These are phyloP conservation scores for Macropis europaea DNA, from an alignment of 2,888 invertebrate species.

Conservation along the genomic window DNA sequence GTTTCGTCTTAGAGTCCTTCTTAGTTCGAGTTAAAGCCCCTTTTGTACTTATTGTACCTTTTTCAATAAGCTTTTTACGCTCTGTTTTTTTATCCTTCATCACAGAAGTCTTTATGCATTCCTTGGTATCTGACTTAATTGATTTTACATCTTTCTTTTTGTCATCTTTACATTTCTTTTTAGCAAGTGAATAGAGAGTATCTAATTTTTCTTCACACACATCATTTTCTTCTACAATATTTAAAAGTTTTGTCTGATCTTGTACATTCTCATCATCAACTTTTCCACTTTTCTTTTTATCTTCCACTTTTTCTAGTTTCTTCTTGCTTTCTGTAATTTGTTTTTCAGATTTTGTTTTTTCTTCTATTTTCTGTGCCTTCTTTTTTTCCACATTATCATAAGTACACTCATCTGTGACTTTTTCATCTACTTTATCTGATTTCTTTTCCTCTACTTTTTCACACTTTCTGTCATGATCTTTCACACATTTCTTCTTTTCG, in stretches of 20 bases:
- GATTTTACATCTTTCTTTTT: slow-evolving; percentile 73
- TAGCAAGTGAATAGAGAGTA: slow-evolving; percentile 37
- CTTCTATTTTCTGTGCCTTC: slow-evolving; percentile 65
- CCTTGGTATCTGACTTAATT: slow-evolving; percentile 69
- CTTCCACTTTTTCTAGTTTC: slow-evolving; percentile 67
- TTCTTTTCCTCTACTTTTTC: slow-evolving; percentile 69
- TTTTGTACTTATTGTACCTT: slow-evolving; percentile 56
- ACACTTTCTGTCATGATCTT: slow-evolving; percentile 56
- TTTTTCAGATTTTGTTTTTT: slow-evolving; percentile 65
- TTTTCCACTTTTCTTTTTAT: slow-evolving; percentile 63
- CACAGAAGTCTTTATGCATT: slow-evolving; percentile 64
- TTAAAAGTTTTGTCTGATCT: slow-evolving; percentile 41
- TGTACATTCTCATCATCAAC: slow-evolving; percentile 48
- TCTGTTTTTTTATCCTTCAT: slow-evolving; percentile 75
- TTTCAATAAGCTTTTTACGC: slow-evolving; percentile 71
- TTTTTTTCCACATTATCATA: slow-evolving; percentile 62
- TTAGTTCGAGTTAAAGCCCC: slow-evolving; percentile 54
- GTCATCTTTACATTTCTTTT: slow-evolving; percentile 71
- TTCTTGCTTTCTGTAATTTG: slow-evolving; percentile 65
- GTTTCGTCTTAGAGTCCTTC: slow-evolving; percentile 68
- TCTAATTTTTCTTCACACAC: slow-evolving; percentile 56
- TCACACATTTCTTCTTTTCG: slow-evolving; percentile 64
- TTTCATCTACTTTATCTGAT: slow-evolving; percentile 64
- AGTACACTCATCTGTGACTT: slow-evolving; percentile 45
- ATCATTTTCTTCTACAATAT: slow-evolving; percentile 39